These are phyloP conservation scores for Batillaria attramentaria DNA, from an alignment of 1,140 invertebrate genomes.

Conservation along the genomic window DNA sequence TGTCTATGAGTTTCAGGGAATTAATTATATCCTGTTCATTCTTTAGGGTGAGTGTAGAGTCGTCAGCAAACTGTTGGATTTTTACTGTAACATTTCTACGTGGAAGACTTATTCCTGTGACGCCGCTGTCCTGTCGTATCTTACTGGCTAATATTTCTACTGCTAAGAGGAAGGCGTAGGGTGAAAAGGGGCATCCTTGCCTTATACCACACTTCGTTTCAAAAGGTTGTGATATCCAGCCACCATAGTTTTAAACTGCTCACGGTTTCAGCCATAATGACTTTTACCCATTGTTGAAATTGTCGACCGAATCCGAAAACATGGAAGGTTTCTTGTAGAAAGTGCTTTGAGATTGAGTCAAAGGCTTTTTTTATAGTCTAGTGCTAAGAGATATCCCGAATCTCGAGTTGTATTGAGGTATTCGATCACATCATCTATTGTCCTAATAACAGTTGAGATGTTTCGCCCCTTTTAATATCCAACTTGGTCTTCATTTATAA, in stretches of 20 bases:
- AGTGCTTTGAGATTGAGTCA: background rate
- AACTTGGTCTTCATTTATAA: background rate
- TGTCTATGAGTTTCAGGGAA: background rate
- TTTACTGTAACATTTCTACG: background rate
- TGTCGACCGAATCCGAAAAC: constrained; percentile 9
- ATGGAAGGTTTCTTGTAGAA: background rate
- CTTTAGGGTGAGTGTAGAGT: background rate
- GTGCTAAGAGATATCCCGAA: background rate
- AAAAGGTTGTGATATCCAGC: background rate
- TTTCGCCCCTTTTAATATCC: background rate
- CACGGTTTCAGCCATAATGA: background rate
- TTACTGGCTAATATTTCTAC: constrained; percentile 4
- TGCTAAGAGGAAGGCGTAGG: background rate
- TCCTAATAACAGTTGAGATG: background rate
- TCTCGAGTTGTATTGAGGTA: background rate
- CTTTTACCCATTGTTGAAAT: background rate
- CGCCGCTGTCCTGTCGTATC: background rate
- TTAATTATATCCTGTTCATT: background rate
- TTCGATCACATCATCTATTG: background rate
- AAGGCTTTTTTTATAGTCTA: constrained; percentile 6
- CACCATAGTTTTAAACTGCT: background rate
- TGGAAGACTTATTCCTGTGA: background rate
- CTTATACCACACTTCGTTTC: background rate
- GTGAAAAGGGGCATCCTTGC: background rate
- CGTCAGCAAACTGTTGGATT: background rate